A percentile compares a stretch with the other conserved stretches of the same genome.
Conservation (phyloP, 2,888 invertebrate species). For the Morpho achilles region DNA sequence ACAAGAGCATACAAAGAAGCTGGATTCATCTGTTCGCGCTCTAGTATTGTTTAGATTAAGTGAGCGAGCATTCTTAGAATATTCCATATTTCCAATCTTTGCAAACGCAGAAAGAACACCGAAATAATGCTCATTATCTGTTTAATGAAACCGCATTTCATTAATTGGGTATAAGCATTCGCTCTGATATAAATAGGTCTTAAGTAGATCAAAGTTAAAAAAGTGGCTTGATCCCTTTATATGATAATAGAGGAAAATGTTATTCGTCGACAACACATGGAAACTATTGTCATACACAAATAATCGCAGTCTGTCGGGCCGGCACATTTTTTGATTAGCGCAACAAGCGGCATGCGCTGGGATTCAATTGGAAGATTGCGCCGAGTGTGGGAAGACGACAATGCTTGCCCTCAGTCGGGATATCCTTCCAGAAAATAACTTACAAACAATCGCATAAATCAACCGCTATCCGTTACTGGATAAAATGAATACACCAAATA, state of each 20-base stretch:
- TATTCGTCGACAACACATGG: constrained; percentile 9
- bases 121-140: too few relatives aligned
- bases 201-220: neutral
- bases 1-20: too few relatives aligned
- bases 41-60: too few relatives aligned
- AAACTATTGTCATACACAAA: constrained; percentile 19
- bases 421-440: constrained; percentile 76
- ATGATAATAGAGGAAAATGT: constrained; percentile 7
- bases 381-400: constrained; percentile 68
- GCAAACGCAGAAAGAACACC: too few relatives aligned
- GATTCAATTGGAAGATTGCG: constrained; percentile 74
- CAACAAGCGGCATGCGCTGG: constrained; percentile 66
- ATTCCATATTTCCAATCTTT: too few relatives aligned
- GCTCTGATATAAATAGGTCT: neutral
- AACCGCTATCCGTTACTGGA: constrained; percentile 20
- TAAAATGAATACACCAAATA: neutral
- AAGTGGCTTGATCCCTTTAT: constrained; percentile 2
- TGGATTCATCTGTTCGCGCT: too few relatives aligned
- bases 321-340: constrained; percentile 74
- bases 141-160: too few relatives aligned
- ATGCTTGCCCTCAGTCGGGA: constrained; percentile 68
- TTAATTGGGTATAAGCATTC: neutral
- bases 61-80: too few relatives aligned
- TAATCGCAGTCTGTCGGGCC: constrained; percentile 33
- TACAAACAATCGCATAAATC: constrained; percentile 41